Base-by-base conservation (phyloP, 2,113 vertebrate genomes). In the Chamaetylas fuelleborni region DNA sequence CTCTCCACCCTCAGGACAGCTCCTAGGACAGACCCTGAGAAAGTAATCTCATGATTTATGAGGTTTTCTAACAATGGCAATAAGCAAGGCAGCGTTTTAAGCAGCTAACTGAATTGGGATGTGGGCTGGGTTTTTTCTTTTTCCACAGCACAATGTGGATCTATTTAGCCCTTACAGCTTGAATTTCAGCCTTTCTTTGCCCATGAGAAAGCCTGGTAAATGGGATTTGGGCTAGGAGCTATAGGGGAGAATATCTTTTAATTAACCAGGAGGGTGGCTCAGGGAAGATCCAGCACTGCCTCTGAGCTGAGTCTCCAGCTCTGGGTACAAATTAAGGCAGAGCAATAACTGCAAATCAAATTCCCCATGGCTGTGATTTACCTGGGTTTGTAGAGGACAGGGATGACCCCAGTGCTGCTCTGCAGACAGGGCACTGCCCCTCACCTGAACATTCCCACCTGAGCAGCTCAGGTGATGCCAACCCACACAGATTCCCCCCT, bases 21-120 rank as follows among this genome's bases (percentile, higher is more conserved):
- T 86, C 79, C 86, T 83, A 88, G 88, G 90, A 86, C 53, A 51
- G 72, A 65, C 86, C 88, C 94, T 48, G 80, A 71, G 86, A 94
- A 94, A 96, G 92, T 90, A 93, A 92, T 78, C 93, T 81, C 82
- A 7, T 96, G 92, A 96, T 96, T 96, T 96, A 96, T 94, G 89
- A 84, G 92, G 76, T 90, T 94, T 95, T 60, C 48, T 90, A 90
- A 96, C 96, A 95, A 96, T 92, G 76, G 96, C 92, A 96, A 96
- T 96, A 88, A 94, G 92, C 82, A 34, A 93, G 93, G 95, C 95
- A 93, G 85, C 56, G 67, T 90, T 95, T 92, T 88, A 92, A 92
- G 92, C 80, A 95, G 90, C 90, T 92, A 96, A 94, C 88, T 71
- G 86, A 95, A 95, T 90, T 95, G 95, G 81, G 90, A 71, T 94